Evolutionary conservation across 2,888 invertebrate genomes (phyloP), one percentile per base, ranked within the genome.

Genomic region (Acrocera orbiculus): DNA sequence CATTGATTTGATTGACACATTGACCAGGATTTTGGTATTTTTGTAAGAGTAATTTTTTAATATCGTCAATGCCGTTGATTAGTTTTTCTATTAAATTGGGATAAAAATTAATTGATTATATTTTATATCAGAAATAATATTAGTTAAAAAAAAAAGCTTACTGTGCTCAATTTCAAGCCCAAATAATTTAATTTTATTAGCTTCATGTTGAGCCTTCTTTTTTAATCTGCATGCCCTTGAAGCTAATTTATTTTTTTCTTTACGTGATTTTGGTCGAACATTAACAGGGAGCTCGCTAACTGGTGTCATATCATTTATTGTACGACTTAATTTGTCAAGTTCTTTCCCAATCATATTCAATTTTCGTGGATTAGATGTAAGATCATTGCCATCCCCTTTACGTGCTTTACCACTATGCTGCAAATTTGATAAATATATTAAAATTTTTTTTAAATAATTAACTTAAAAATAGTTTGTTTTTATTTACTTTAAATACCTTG

Each of bases 131-230:
- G 11, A 28, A 23, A 30, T 13, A 31, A 27, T n/a, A 13, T n/a
- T 27, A 16, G 8, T n/a, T 30, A 7, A 16, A 14, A 19, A 24
- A 9, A n/a, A 23, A 16, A 27, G 71, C 80, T 75, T 65, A 89
- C 92, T 82, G 59, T 95, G 95, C 62, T 96, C 95, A 49, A 75
- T 73, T 59, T 93, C 89, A 46, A 96, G 66, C 23, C 95, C 95
- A 54, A 74, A 83, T 3, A 95, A 64, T 64, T 95, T 95, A 35
- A 96, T 75, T 63, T 96, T 96, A 56, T 95, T 95, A 3, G 96
- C 95, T 62, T 96, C 96, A 57, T 96, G 95, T 54, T 95, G 95
- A 4, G 96, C 96, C 63, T 95, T 96, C 62, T 96, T 96, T 70
- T 96, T 96, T 50, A 96, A 66, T 22, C 95, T 73, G 56, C 95